Percentiles rank a stretch among this genome's conserved stretches.
phyloP scores from a whole-genome alignment of 2,113 vertebrate species.

The Lethenteron camtschaticum region DNA sequence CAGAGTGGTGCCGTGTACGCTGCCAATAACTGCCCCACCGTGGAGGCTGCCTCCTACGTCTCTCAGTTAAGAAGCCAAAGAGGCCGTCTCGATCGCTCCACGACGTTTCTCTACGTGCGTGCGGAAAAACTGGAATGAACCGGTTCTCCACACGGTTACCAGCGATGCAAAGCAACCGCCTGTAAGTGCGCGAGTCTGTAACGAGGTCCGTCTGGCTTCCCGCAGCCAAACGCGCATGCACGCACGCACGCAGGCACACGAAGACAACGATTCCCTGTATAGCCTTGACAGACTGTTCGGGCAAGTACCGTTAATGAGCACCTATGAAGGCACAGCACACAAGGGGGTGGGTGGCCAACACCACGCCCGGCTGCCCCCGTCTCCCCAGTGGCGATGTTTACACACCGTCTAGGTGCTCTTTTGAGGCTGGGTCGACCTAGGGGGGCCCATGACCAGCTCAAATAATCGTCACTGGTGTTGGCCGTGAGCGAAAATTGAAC shows the following conservation, averaged over 20 bases:
- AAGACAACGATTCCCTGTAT: background rate
- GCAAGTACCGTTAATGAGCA: background rate
- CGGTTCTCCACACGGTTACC: background rate
- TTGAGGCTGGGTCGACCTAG: background rate
- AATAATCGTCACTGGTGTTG: background rate
- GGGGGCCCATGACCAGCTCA: background rate
- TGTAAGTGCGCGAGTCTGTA: background rate
- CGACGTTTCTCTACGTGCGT: background rate
- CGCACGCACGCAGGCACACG: background rate
- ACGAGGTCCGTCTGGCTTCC: background rate
- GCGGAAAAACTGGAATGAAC: background rate
- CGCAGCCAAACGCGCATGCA: background rate
- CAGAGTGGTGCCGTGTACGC: too few species aligned
- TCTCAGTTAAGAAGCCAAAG: background rate
- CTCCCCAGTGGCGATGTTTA: background rate
- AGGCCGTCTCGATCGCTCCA: background rate
- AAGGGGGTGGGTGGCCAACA: background rate
- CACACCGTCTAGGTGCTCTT: background rate
- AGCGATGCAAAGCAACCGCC: background rate
- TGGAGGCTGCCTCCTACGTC: background rate
- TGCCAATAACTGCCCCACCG: too few species aligned
- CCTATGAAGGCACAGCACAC: background rate
- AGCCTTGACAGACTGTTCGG: background rate
- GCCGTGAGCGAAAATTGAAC: background rate
- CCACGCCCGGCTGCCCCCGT: background rate